Evolutionary conservation across 2,797 vertebrate species (phyloP), one percentile per base, ranked within the genome.

Genomic region (Scomberomorus guttatus): DNA sequence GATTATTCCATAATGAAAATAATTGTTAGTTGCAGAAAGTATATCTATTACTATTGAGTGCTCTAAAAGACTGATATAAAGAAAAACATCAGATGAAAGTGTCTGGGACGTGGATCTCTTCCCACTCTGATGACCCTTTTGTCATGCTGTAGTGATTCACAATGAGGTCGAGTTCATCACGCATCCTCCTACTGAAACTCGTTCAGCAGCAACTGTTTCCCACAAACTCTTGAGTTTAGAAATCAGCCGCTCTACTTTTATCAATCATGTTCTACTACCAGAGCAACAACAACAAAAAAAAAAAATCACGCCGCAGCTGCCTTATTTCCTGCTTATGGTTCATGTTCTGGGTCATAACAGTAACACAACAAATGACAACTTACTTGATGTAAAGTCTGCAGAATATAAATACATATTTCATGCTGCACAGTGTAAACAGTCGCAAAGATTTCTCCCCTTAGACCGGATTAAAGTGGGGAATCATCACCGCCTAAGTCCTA

Each of bases 181-280:
- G 25, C 75, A 20, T 66, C 78, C 76, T 78, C 83, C 87, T 75
- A 80, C 90, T 57, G 68, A 88, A 88, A 83, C 84, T 81, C 70
- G 86, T 61, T 56, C 12, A 22, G 44, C 84, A 72, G 58, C 51
- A 67, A 68, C 71, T 4, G 85, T 34, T 84, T 59, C 32, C 46
- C 68, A 72, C 77, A 67, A 63, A 66, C 56, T 48, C 77, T 46
- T 29, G 55, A 60, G 8, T 29, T 2, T 25, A 69, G 57, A 82
- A 88, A 85, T 72, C 71, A 63, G 82, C 20, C 29, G 0, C 63
- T 70, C 82, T 52, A 72, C 63, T 87, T 88, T 79, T 10, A 79
- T 60, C 68, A 63, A 44, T 55, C 65, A 27, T 1, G 29, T 44
- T 18, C 20, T 8, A 12, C 14, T 2, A 25, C 58, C 7, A 32